Conservation (phyloP, 2,888 invertebrate genomes). For the Selenia dentaria region DNA sequence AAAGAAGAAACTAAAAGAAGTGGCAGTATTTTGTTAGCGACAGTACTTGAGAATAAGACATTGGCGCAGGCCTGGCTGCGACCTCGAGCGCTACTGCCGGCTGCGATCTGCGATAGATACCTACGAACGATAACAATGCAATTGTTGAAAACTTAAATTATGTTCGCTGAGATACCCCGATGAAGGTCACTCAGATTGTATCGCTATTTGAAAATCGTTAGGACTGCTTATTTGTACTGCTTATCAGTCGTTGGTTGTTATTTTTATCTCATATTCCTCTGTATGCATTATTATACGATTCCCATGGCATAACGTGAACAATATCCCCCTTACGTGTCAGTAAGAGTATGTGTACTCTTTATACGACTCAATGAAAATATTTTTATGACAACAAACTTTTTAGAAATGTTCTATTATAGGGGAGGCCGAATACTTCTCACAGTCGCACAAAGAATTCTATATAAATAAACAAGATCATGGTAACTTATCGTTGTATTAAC, state of each 20-base stretch:
- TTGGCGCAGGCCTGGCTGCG: constrained; percentile 3
- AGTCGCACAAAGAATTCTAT: constrained; percentile 9
- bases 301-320: constrained; percentile 42
- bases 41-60: too few species aligned
- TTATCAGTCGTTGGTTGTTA: constrained; percentile 42
- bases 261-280: constrained; percentile 40
- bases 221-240: constrained; percentile 45
- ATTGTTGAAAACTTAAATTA: constrained; percentile 69
- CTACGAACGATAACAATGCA: constrained; percentile 57
- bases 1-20: too few species aligned
- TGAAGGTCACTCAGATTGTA: constrained; percentile 59
- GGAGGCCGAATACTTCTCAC: constrained; percentile 28
- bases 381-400: constrained; percentile 16
- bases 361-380: constrained; percentile 23
- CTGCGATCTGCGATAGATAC: constrained; percentile 50
- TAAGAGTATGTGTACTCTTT: constrained; percentile 31
- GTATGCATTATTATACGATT: constrained; percentile 40
- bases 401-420: constrained; percentile 24
- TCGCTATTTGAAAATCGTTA: constrained; percentile 54
- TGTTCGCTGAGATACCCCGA: constrained; percentile 50
- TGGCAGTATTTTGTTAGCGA: too few species aligned
- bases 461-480: constrained; percentile 30
- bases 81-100: constrained; percentile 33
- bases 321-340: constrained; percentile 34
- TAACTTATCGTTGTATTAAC: background rate